Evolutionary conservation across 35 echinoderm and acorn worm species (phyloP), one percentile per base, ranked within the genome.

Genomic region (Acanthaster planci): DNA sequence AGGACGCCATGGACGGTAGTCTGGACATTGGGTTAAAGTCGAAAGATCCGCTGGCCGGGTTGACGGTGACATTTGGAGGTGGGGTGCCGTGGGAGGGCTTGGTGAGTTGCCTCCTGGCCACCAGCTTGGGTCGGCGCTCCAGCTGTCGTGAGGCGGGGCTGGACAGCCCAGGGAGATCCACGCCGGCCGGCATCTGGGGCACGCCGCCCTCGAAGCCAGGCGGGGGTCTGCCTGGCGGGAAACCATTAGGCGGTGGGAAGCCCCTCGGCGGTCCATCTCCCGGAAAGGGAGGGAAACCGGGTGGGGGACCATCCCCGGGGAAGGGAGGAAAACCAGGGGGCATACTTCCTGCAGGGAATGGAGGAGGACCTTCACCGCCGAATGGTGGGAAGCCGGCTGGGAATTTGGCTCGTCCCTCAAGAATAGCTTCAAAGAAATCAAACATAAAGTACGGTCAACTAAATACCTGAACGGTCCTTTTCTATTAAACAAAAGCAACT

Each of bases 291-390:
- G 42, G 37, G 38, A 83, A 59, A 16, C 79, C 79, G 15, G 81
- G 51, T 58, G 81, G 81, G 31, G 81, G 54, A 32, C 23, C 53
- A 37, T 57, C 81, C 14, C 37, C 37, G n/a, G 37, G 37, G 18
- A 38, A 38, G n/a, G 37, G 37, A 16, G 42, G 37, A 39, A 83
- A 59, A 18, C 81, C 81, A 31, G 76, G 23, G 60, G 86, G 77
- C 15, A 40, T 42, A 37, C 47, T 22, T 22, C 77, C 77, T 39
- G 86, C 42, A 9, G 86, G 86, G 51, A 78, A 78, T 15, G 78
- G 77, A 78, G 88, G 88, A 16, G 82, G 88, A 38, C 88, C 81
- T 84, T 72, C 27, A 9, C 52, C 39, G 37, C 37, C 58, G 37
- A 57, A 37, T 23, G 80, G 39, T 83, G 87, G 87, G 16, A 59